Evolutionary conservation across 2,888 invertebrate species (phyloP).

Genomic region (Melinopterus prodromus): DNA sequence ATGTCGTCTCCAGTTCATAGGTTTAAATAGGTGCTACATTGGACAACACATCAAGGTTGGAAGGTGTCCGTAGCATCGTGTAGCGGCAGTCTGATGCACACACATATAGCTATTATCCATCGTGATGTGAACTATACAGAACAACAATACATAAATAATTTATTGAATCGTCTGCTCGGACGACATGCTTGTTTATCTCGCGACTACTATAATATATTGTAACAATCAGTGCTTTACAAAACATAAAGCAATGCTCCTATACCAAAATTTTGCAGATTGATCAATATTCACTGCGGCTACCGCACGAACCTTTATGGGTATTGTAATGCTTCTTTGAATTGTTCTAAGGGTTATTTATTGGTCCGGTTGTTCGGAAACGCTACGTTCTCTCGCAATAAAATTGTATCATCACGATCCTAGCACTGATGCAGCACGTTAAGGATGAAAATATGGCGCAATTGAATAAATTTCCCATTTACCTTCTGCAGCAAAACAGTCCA

Average conservation of each 20-base stretch:
- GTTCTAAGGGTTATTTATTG: slow-evolving; percentile 4
- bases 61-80: too few species aligned
- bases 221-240: too few species aligned
- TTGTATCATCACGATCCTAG: slow-evolving; percentile 16
- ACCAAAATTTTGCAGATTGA: background rate
- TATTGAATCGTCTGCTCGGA: too few species aligned
- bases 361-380: background rate
- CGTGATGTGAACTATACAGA: too few species aligned
- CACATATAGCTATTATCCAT: too few species aligned
- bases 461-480: slow-evolving; percentile 25
- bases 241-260: background rate
- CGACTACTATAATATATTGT: too few species aligned
- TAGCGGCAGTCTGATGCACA: too few species aligned
- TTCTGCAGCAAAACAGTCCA: background rate
- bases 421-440: slow-evolving; percentile 13
- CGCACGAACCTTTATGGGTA: slow-evolving; percentile 4
- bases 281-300: background rate
- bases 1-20: too few species aligned
- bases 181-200: too few species aligned
- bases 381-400: slow-evolving; percentile 18
- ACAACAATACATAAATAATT: too few species aligned
- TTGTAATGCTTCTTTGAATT: background rate
- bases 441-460: slow-evolving; percentile 15
- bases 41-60: too few species aligned
- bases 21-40: too few species aligned